phyloP scores from a whole-genome alignment of 2,888 invertebrate genomes.

The Oeneis ivallda region DNA sequence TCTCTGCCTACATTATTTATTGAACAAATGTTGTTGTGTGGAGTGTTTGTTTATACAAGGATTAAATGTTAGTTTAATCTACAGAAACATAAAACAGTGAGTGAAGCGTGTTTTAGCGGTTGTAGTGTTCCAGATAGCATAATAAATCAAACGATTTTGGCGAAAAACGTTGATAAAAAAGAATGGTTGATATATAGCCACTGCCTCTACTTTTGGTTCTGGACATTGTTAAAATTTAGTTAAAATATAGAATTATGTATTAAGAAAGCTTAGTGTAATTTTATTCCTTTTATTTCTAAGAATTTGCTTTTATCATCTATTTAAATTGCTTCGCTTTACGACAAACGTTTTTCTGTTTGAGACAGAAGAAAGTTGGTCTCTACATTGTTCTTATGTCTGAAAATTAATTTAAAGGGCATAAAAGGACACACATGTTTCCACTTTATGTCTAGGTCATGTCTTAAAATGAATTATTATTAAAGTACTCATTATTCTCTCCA shows the following conservation, averaged over 20 bases:
- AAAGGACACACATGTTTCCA: no score
- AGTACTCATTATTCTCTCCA: no score
- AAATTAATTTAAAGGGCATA: no score
- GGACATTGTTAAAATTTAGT: not conserved
- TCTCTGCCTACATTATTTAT: not conserved
- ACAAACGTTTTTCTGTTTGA: no score
- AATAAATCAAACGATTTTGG: constrained; percentile 2
- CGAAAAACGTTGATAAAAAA: not conserved
- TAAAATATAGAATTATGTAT: not conserved
- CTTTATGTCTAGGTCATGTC: no score
- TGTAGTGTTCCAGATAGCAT: not conserved
- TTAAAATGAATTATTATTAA: no score
- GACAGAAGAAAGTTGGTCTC: no score
- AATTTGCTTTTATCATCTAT: not conserved
- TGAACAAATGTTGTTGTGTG: constrained; percentile 5
- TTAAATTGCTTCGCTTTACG: not conserved
- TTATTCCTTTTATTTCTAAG: not conserved
- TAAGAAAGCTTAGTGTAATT: not conserved
- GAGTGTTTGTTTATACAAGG: not conserved
- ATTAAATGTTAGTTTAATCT: not conserved
- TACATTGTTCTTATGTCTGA: no score
- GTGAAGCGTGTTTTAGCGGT: not conserved
- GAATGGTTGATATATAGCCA: not conserved
- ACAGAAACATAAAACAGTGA: not conserved
- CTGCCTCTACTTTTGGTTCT: not conserved